A percentile compares a stretch with the other conserved stretches of the same genome.
These are phyloP conservation scores for Coecobrya sp. DNA, from an alignment of 2,888 invertebrate genomes.

Conservation along the genomic window DNA sequence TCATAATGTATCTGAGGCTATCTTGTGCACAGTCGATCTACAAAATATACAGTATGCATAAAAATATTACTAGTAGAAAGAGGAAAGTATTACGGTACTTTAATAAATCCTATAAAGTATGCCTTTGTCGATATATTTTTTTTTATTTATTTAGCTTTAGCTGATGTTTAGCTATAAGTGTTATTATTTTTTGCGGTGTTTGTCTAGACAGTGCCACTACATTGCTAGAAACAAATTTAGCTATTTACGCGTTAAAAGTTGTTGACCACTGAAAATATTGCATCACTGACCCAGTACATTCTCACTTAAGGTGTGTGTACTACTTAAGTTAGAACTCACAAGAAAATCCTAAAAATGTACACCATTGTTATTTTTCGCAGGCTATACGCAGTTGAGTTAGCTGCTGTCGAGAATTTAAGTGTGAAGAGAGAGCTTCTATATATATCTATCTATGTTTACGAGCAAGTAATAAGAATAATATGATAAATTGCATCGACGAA, in stretches of 20 bases:
- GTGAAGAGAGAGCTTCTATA: conserved; percentile 69
- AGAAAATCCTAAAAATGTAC: not conserved
- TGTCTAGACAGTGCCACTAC: not conserved
- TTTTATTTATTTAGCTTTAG: not conserved
- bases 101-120: not conserved
- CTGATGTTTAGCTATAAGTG: not conserved
- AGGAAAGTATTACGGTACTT: conserved; percentile 34
- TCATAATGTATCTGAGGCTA: conserved; percentile 41
- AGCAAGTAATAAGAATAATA: conserved; percentile 32
- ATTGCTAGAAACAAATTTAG: not conserved
- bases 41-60: conserved; percentile 23
- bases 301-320: not conserved
- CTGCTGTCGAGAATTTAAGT: conserved; percentile 69
- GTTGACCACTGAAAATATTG: conserved; percentile 41
- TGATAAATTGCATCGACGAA: conserved; percentile 53
- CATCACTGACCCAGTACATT: conserved; percentile 49
- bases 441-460: conserved; percentile 11
- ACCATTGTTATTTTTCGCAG: not conserved
- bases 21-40: not conserved
- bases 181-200: not conserved
- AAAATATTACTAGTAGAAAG: conserved; percentile 11
- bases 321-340: not conserved
- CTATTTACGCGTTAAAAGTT: not conserved
- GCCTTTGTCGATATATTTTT: not conserved
- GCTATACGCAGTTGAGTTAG: conserved; percentile 53